phyloP scores from a whole-genome alignment of 2,888 invertebrate genomes.

The Apocheima hispidaria region DNA sequence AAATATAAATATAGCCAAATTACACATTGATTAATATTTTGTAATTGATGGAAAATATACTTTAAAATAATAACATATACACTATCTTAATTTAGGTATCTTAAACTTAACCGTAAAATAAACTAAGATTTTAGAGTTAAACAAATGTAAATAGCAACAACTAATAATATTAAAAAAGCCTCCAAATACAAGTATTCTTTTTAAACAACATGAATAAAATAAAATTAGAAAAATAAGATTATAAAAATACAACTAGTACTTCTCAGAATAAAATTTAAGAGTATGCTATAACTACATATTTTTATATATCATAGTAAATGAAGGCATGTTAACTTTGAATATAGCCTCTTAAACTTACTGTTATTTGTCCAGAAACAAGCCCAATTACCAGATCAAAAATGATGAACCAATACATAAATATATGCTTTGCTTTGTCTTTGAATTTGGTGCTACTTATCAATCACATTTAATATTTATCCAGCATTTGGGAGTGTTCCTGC shows the following conservation, averaged over 20 bases:
- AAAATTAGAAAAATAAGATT: slow-evolving; percentile 57
- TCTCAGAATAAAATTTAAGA: slow-evolving; percentile 59
- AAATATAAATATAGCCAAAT: slow-evolving; percentile 40
- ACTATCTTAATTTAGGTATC: slow-evolving; percentile 39
- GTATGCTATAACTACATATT: slow-evolving; percentile 49
- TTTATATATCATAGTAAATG: slow-evolving; percentile 49
- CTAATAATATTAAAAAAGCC: slow-evolving; percentile 75
- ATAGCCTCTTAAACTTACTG: slow-evolving; percentile 66
- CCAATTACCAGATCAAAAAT: slow-evolving; percentile 25
- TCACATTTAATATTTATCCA: slow-evolving; percentile 25
- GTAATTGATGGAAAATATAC: slow-evolving; percentile 41
- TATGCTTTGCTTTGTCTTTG: not conserved
- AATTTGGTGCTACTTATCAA: slow-evolving; percentile 3
- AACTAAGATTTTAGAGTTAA: slow-evolving; percentile 70
- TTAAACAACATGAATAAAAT: slow-evolving; percentile 67
- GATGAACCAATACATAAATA: slow-evolving; percentile 3
- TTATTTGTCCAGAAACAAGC: slow-evolving; percentile 41
- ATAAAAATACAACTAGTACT: slow-evolving; percentile 44
- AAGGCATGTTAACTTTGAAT: slow-evolving; percentile 58
- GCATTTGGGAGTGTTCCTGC: slow-evolving; percentile 33
- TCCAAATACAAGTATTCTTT: slow-evolving; percentile 70
- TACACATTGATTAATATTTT: slow-evolving; percentile 36
- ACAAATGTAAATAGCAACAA: slow-evolving; percentile 84
- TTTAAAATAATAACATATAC: slow-evolving; percentile 43
- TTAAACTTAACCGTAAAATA: slow-evolving; percentile 63